Percentiles rank a stretch among this genome's conserved stretches.
Evolutionary conservation across 2,113 vertebrate species (phyloP).

Genomic region (Sula dactylatra): DNA sequence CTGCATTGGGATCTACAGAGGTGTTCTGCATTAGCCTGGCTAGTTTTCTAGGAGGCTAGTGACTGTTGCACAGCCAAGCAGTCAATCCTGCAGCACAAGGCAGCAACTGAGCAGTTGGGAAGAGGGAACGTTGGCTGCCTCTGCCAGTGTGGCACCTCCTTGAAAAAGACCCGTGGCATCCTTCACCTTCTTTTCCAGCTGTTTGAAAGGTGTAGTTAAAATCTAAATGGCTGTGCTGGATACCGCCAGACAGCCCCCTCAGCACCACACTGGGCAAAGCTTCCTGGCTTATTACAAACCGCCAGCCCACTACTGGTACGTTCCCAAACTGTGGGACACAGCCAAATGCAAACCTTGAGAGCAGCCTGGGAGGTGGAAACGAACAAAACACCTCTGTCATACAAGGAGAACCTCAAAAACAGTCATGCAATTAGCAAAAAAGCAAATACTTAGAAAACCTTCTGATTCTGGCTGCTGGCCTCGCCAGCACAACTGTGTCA

Average conservation of each 20-base stretch:
- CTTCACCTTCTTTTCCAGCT: not conserved
- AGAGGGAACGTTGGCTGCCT: not conserved
- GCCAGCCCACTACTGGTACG: not conserved
- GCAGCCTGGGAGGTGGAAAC: not conserved
- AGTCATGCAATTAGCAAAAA: not conserved
- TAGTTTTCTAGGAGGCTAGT: not conserved
- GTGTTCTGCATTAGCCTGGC: not conserved
- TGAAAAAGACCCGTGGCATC: not conserved
- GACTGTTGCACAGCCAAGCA: not conserved
- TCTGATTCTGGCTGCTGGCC: not conserved
- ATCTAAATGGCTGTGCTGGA: not conserved
- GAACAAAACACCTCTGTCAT: not conserved
- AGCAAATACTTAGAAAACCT: not conserved
- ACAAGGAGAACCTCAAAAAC: not conserved
- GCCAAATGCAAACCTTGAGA: not conserved
- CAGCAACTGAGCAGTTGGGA: fast-evolving
- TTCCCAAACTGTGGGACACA: not conserved
- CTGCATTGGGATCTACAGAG: not conserved
- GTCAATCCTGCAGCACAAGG: not conserved
- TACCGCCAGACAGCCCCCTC: not conserved
- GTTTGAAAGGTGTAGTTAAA: not conserved
- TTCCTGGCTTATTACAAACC: not conserved
- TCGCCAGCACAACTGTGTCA: fast-evolving
- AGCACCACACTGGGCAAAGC: fast-evolving
- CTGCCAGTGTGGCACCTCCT: not conserved